phyloP scores from a whole-genome alignment of 2,113 vertebrate genomes.

The Hemiprocne comata region DNA sequence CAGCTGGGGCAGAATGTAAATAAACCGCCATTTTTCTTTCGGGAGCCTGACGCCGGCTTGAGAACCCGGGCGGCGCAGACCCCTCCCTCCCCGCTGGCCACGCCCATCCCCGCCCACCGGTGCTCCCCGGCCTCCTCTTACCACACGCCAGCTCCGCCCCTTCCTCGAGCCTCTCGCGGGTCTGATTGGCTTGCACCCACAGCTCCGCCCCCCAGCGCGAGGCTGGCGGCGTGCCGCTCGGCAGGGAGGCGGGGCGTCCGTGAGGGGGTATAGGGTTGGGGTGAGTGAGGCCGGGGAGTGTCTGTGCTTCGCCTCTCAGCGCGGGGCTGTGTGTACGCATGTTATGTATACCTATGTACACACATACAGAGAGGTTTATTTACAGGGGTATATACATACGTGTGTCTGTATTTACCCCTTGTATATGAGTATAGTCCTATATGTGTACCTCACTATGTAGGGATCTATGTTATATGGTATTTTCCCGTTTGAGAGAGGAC shows the following conservation, averaged over 20 bases:
- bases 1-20: neutral
- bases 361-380: too few species aligned
- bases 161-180: rapidly evolving
- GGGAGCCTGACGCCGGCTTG: neutral
- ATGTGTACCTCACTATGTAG: neutral
- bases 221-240: too few species aligned
- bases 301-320: rapidly evolving
- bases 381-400: rapidly evolving
- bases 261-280: too few species aligned
- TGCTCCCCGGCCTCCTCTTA: rapidly evolving
- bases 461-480: too few species aligned
- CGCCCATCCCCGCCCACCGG: rapidly evolving
- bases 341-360: rapidly evolving
- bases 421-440: too few species aligned
- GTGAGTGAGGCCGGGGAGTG: too few species aligned
- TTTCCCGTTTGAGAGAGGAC: neutral
- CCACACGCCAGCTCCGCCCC: rapidly evolving
- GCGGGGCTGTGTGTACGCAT: rapidly evolving
- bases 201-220: neutral
- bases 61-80: rapidly evolving
- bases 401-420: too few species aligned
- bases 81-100: neutral
- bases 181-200: rapidly evolving
- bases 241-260: too few species aligned
- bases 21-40: conserved; percentile 37